Base-by-base conservation (phyloP, 2,113 vertebrate genomes). In the Okapia johnstoni region DNA sequence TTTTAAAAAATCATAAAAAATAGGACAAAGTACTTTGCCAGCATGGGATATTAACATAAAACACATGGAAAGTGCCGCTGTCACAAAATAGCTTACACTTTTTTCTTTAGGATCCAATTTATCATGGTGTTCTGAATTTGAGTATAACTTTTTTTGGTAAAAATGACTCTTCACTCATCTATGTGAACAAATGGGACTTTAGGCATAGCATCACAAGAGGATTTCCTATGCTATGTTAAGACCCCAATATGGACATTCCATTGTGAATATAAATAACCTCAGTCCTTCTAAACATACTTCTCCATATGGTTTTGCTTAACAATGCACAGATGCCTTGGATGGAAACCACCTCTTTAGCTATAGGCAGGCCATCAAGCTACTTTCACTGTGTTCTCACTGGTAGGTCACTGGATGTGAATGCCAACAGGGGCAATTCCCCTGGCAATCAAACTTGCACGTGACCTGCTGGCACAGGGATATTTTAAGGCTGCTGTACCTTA, bases 151-250 rank as follows among this genome's bases (percentile, higher is more conserved):
- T 98, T 96, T 96, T 36, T 23, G 17, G 94, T 94, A 93, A 97
- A 98, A 97, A 95, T 97, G 93, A 98, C 94, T 97, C 97, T 96
- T 94, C 76, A 84, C 83, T 97, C 91, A 93, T 97, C 81, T 97
- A 97, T 97, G 97, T 57, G 94, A 96, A 96, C 96, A 98, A 98
- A 97, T 97, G 97, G 90, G 80, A 88, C 94, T 97, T 97, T 25
- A 95, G 83, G 94, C 97, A 89, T 25, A 84, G n/a, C 57, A 94
- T 95, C 97, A 88, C 97, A 85, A 46, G 95, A 98, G 97, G 96
- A 97, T 98, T 97, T 98, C 96, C 96, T 98, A 96, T 91, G 97
- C 96, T 98, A 96, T 97, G 97, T 92, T 98, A 96, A 97, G 95
- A 79, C 93, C 94, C 89, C 93, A 85, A 93, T 96, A 94, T 88